phyloP scores from a whole-genome alignment of 2,797 vertebrate species.

The Poecilia velifera region DNA sequence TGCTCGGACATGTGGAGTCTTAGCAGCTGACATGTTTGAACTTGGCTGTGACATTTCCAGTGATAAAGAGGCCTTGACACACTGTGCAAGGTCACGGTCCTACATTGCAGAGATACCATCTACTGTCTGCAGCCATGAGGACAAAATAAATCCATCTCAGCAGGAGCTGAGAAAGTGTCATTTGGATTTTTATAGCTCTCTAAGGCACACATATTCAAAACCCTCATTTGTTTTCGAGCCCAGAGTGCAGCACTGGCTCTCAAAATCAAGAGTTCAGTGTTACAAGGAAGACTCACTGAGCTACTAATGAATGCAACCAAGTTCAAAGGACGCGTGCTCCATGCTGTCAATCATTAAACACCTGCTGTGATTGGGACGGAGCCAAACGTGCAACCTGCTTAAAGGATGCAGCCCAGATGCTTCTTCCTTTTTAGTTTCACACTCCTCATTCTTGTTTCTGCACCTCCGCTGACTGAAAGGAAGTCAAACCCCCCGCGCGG shows the following conservation, averaged over 20 bases:
- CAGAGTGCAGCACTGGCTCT: background rate
- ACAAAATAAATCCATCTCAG: conserved; percentile 3
- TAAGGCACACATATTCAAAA: background rate
- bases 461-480: conserved; percentile 25
- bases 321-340: conserved; percentile 32
- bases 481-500: conserved; percentile 12
- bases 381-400: conserved; percentile 25
- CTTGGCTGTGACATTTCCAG: conserved; percentile 7
- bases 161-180: background rate
- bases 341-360: conserved; percentile 42
- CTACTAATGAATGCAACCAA: conserved; percentile 30
- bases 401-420: conserved; percentile 22
- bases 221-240: background rate
- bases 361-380: conserved; percentile 28
- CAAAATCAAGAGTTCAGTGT: background rate
- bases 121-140: background rate
- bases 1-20: background rate
- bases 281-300: conserved; percentile 7
- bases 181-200: background rate
- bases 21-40: conserved; percentile 13
- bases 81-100: conserved; percentile 7
- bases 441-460: conserved; percentile 9
- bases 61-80: background rate
- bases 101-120: background rate
- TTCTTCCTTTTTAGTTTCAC: conserved; percentile 12